Percentiles rank a stretch among this genome's conserved stretches.
Evolutionary conservation across 2,888 invertebrate genomes (phyloP).

Genomic region (Allolobophora icterica): DNA sequence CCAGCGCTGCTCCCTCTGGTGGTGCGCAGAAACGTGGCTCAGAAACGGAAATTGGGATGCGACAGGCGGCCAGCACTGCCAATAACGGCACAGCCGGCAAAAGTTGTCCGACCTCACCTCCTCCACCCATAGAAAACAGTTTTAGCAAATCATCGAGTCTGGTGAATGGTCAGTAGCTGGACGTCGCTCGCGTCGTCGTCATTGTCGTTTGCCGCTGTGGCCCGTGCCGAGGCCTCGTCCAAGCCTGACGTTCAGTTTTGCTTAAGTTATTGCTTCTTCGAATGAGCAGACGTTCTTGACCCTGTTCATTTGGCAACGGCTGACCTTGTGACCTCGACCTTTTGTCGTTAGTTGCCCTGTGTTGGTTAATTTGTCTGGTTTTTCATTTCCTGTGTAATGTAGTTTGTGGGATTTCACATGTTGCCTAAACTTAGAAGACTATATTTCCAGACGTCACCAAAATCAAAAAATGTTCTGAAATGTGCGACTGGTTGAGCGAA

Average conservation of each 20-base stretch:
- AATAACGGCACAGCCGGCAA: not conserved
- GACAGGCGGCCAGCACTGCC: not conserved
- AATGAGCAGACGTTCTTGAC: slow-evolving; percentile 13
- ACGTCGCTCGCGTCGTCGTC: not conserved
- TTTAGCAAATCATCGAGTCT: slow-evolving; percentile 28
- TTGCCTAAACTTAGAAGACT: slow-evolving; percentile 19
- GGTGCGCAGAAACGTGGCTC: not conserved
- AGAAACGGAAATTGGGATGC: not conserved
- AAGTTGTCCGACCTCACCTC: not conserved
- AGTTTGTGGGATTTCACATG: slow-evolving; percentile 28
- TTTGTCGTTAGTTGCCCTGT: slow-evolving; percentile 24
- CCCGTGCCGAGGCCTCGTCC: not conserved
- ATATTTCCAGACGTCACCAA: slow-evolving; percentile 14
- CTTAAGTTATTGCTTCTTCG: slow-evolving; percentile 28
- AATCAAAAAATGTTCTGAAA: not conserved
- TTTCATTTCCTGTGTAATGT: slow-evolving; percentile 21
- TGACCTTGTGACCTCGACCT: slow-evolving; percentile 24
- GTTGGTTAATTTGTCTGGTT: slow-evolving; percentile 23
- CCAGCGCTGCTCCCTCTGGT: not conserved
- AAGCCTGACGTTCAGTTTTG: slow-evolving; percentile 23
- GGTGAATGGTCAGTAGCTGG: slow-evolving; percentile 19
- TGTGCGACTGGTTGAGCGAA: not conserved
- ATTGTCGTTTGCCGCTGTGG: slow-evolving; percentile 4
- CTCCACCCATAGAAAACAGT: slow-evolving; percentile 22
- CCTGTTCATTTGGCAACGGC: slow-evolving; percentile 13